A percentile compares a stretch with the other conserved stretches of the same genome.
phyloP scores from a whole-genome alignment of 2,888 invertebrate genomes.

The Campaea margaritaria region DNA sequence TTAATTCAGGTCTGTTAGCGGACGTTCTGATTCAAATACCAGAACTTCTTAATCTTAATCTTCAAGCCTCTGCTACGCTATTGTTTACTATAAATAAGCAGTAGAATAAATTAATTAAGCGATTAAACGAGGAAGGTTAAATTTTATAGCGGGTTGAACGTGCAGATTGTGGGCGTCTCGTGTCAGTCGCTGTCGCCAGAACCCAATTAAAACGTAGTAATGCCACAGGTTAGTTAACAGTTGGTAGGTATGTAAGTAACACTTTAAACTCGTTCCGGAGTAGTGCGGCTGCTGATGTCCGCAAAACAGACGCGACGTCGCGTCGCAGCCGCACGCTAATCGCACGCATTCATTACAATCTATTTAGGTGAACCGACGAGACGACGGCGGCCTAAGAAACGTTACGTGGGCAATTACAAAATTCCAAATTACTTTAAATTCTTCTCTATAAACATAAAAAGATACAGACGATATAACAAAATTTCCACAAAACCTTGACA shows the following conservation, averaged over 20 bases:
- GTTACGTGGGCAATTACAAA: conserved; percentile 34
- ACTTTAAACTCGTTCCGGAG: conserved; percentile 65
- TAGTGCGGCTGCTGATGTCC: conserved; percentile 44
- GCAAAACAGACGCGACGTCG: conserved; percentile 13
- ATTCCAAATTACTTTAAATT: conserved; percentile 12
- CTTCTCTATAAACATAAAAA: conserved; percentile 1
- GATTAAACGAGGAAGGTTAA: conserved; percentile 32
- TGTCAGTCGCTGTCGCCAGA: conserved; percentile 52
- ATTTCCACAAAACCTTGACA: conserved; percentile 21
- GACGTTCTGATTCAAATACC: not conserved
- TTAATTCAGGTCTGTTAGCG: not conserved
- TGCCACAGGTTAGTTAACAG: conserved; percentile 14
- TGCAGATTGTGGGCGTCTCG: conserved; percentile 52
- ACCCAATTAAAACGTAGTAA: conserved; percentile 67
- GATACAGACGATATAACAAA: too few species aligned
- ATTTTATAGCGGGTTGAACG: conserved; percentile 46
- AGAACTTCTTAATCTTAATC: not conserved
- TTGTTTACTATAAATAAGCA: conserved; percentile 17
- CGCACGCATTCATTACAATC: conserved; percentile 73
- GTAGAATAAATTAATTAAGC: conserved; percentile 31
- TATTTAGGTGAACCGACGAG: conserved; percentile 70
- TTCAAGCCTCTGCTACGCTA: not conserved
- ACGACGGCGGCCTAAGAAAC: conserved; percentile 53
- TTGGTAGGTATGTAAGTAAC: conserved; percentile 35
- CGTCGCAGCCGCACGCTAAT: conserved; percentile 50